A percentile compares a stretch with the other conserved stretches of the same genome.
These are phyloP conservation scores for Tricholauxania praeusta DNA, from an alignment of 2,888 invertebrate genomes.

Conservation along the genomic window DNA sequence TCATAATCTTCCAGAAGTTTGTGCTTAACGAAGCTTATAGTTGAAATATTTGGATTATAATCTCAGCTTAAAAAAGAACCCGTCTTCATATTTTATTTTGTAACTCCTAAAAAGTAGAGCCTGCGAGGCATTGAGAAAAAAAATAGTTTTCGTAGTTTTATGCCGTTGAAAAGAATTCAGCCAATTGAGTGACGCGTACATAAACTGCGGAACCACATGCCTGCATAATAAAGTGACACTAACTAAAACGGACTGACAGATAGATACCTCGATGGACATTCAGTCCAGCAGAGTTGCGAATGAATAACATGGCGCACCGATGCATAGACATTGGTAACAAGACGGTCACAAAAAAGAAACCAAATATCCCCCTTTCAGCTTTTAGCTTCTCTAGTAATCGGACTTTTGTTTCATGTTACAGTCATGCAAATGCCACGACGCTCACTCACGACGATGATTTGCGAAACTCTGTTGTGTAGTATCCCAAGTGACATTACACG, in stretches of 20 bases:
- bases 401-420: slow-evolving; percentile 28
- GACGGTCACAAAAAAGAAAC: slow-evolving; percentile 3
- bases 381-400: neutral
- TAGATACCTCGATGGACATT: neutral
- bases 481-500: slow-evolving; percentile 50
- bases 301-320: slow-evolving; percentile 13
- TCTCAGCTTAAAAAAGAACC: too few relatives aligned
- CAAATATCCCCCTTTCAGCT: neutral
- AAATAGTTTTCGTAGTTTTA: too few relatives aligned
- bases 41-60: too few relatives aligned
- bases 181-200: slow-evolving; percentile 27
- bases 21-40: too few relatives aligned
- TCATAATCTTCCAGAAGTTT: too few relatives aligned
- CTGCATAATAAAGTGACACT: slow-evolving; percentile 45
- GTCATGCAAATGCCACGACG: slow-evolving; percentile 32
- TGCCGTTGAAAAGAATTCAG: too few relatives aligned
- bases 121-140: too few relatives aligned
- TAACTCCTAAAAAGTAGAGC: too few relatives aligned
- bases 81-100: too few relatives aligned
- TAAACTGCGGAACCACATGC: slow-evolving; percentile 45
- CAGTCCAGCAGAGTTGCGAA: slow-evolving; percentile 1
- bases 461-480: slow-evolving; percentile 41
- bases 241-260: slow-evolving; percentile 20
- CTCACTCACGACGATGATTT: slow-evolving; percentile 21
- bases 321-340: slow-evolving; percentile 28